Conservation (phyloP, 2,888 invertebrate genomes). For the Philereme transversata region DNA sequence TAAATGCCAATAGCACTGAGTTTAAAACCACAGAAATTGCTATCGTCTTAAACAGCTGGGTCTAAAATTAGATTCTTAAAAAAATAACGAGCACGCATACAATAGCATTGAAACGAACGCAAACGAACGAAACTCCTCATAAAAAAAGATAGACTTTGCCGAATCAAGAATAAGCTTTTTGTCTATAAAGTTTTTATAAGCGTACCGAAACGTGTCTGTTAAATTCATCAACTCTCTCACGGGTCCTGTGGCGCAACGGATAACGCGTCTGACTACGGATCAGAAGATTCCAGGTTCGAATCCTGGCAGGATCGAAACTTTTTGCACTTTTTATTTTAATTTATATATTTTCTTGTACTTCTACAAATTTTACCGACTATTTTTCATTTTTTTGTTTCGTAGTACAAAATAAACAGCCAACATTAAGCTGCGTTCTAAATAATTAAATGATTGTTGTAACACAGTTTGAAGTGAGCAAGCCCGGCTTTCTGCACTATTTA, state of each 20-base stretch:
- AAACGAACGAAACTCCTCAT: slow-evolving; percentile 17
- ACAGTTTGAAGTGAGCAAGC: slow-evolving; percentile 31
- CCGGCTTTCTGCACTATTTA: slow-evolving; percentile 56
- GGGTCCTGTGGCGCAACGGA: slow-evolving; percentile 86
- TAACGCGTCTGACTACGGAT: slow-evolving; percentile 89
- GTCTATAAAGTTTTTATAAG: slow-evolving; percentile 18
- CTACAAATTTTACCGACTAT: neutral
- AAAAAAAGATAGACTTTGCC: slow-evolving; percentile 31
- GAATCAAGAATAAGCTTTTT: slow-evolving; percentile 21
- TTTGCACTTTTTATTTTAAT: slow-evolving; percentile 22
- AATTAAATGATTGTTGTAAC: slow-evolving; percentile 12
- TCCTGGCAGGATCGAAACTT: slow-evolving; percentile 80
- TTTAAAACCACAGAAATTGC: neutral
- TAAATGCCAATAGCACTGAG: neutral
- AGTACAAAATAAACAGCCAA: neutral
- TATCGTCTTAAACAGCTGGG: neutral
- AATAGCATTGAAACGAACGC: slow-evolving; percentile 25
- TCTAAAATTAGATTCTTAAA: neutral
- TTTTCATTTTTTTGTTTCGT: neutral
- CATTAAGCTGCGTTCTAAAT: slow-evolving; percentile 5
- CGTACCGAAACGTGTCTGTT: slow-evolving; percentile 1
- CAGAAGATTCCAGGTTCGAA: slow-evolving; percentile 88
- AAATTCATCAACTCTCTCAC: accelerated
- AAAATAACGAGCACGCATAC: slow-evolving; percentile 27
- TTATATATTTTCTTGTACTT: neutral